Evolutionary conservation across 2,888 invertebrate species (phyloP), one percentile per base, ranked within the genome.

Genomic region (Torymus texanus): DNA sequence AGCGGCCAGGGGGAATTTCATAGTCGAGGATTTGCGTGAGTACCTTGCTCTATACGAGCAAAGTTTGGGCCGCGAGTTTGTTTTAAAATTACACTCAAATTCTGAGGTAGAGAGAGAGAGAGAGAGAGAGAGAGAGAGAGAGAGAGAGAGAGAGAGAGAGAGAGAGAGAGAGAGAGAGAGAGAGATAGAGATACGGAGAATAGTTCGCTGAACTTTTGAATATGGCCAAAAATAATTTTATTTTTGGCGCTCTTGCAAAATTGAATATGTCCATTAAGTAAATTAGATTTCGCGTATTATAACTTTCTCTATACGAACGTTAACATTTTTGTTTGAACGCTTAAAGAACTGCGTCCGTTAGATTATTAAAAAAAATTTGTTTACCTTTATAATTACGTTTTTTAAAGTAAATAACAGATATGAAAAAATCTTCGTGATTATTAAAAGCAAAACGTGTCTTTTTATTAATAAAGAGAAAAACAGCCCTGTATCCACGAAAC

Each of bases 1-100:
- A 41, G 41, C 41, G 41, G n/a, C 53, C n/a, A 4, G 50, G 50
- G 14, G 24, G 55, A 24, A 55, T 67, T 55, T 55, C 50, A 55
- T 55, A 24, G 51, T 55, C 41, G 41, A 10, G 67, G 67, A 67
- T 67, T 67, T 67, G 67, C 16, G 50, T 24, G 55, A 67, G 55
- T 55, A 50, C 24, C 24, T 2, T 61, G 24, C 16, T 29, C 5
- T 14, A 16, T 21, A 3, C 5, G 13, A 24, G 53, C 18, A 18
- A 12, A 16, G 16, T 11, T 16, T 21, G 14, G 24, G 24, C 51
- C 21, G 51, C 65, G 51, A 55, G 67, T 24, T 53, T 67, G 55
- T 63, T 63, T 29, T 21, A n/a, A 55, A 55, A 53, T 67, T 67
- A 18, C 53, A 24, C 53, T 67, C 53, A 0, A 50, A 55, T 55